A percentile compares a stretch with the other conserved stretches of the same genome.
Evolutionary conservation across 64 coral and sea anemone species (phyloP).

Genomic region (Stichodactyla mertensii): DNA sequence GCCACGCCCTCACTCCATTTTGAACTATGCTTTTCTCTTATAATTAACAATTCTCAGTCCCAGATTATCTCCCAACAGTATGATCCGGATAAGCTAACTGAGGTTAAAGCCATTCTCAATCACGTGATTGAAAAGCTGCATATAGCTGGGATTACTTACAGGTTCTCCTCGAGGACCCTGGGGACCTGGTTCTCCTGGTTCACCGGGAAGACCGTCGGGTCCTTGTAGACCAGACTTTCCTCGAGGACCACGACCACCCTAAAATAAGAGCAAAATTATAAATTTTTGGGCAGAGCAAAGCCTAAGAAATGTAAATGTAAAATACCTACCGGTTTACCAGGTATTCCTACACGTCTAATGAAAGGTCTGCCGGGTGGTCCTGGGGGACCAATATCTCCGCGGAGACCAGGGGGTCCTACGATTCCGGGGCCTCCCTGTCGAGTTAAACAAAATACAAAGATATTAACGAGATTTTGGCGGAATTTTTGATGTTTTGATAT

Average conservation of each 20-base stretch:
- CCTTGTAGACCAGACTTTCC: conserved; percentile 38
- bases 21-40: no score
- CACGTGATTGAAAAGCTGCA: no score
- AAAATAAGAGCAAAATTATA: background rate
- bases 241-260: conserved; percentile 37
- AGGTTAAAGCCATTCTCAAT: no score
- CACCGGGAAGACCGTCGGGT: conserved; percentile 38
- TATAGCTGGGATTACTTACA: background rate
- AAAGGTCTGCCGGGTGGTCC: conserved; percentile 36
- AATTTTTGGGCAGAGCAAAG: background rate
- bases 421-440: conserved; percentile 15
- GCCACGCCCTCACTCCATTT: no score
- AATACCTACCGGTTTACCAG: conserved; percentile 42
- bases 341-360: conserved; percentile 36
- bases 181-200: conserved; percentile 33
- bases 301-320: background rate
- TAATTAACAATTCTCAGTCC: no score
- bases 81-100: no score
- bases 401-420: background rate
- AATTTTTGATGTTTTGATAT: no score
- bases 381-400: conserved; percentile 29
- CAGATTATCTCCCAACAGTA: no score
- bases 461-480: no score
- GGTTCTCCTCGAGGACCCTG: conserved; percentile 32
- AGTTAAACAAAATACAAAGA: background rate